Evolutionary conservation across 2,888 invertebrate genomes (phyloP), one percentile per base, ranked within the genome.

Genomic region (Agonopterix arenella): DNA sequence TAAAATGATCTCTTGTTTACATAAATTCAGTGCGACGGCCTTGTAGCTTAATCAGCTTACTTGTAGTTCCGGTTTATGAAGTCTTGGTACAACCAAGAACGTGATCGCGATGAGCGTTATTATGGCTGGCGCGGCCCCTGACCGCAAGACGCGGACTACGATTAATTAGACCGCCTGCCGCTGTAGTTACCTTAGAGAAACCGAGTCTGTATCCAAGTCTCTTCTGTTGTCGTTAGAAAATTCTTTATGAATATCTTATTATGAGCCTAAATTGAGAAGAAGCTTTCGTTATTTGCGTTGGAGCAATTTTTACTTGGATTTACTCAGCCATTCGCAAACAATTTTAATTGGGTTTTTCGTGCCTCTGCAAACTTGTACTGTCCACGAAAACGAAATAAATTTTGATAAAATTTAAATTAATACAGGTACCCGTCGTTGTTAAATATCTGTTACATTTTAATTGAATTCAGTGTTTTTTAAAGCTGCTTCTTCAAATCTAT

Each of bases 231-330:
- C 73, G 63, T 75, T 59, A 60, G 69, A 68, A 76, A 82, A 76
- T 76, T 84, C 80, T 84, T 81, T 80, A 83, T 84, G 76, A 85
- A 84, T 84, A 83, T 80, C 80, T 84, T 84, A 85, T 84, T 80
- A 84, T 71, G 70, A 73, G 72, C 70, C 78, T 75, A 80, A 85
- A 85, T 82, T 84, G 74, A 77, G 80, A 66, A 79, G 77, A 65
- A 79, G 79, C 78, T 84, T 80, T 78, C 70, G 66, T 77, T 84
- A 80, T 85, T 85, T 84, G 77, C 78, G 68, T 72, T 73, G 69
- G 69, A 69, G 70, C 64, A 74, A 77, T 80, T 82, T 82, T 81
- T 84, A 64, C 70, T 69, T 64, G 70, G 78, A 73, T 83, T 83
- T 81, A 78, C 73, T 73, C 76, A 79, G 75, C 71, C 75, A 77